Base-by-base conservation (phyloP, 2,797 vertebrate species). In the Anguilla anguilla region DNA sequence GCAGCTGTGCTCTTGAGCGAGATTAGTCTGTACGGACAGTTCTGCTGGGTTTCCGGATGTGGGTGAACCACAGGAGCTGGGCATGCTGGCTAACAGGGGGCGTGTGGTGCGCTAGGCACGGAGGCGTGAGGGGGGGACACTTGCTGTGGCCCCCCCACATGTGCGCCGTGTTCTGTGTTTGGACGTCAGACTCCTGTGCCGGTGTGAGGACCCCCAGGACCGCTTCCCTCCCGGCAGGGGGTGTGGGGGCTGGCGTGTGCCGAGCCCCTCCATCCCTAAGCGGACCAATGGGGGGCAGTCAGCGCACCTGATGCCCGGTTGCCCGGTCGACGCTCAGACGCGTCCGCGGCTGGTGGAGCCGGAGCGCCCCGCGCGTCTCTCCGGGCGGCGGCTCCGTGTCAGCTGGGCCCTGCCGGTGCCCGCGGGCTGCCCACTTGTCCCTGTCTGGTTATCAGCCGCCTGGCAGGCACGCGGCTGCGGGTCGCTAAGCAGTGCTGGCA, bases 401-500 rank as follows among this genome's bases (percentile, higher is more conserved):
- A 83, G 64, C 84, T 49, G 31, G 67, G 86, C 77, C 86, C 61
- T 59, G 86, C 67, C 39, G n/a, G 28, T 35, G 81, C 82, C 61
- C 39, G 51, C 53, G 0, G 83, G 43, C 13, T 35, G 77, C 83
- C 87, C 35, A 46, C 87, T 93, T 89, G 90, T 92, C 92, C 91
- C 93, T 92, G 90, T 93, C 93, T 93, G 92, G 93, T 96, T 96
- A 96, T 96, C 95, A 94, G 95, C 91, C 88, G 92, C 90, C 90
- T 90, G 92, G 92, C 94, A 96, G 96, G 93, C 94, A 91, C 91
- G 92, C 87, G 92, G 95, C 94, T 93, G 94, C 83, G 89, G 91
- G 94, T 93, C 94, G 93, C 94, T 93, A 93, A 92, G 94, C 91
- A 69, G 92, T 93, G 93, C 90, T 91, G 90, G 85, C 91, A 91